Conservation (phyloP, 92 coral and sea anemone genomes). For the Diadumene lineata region DNA sequence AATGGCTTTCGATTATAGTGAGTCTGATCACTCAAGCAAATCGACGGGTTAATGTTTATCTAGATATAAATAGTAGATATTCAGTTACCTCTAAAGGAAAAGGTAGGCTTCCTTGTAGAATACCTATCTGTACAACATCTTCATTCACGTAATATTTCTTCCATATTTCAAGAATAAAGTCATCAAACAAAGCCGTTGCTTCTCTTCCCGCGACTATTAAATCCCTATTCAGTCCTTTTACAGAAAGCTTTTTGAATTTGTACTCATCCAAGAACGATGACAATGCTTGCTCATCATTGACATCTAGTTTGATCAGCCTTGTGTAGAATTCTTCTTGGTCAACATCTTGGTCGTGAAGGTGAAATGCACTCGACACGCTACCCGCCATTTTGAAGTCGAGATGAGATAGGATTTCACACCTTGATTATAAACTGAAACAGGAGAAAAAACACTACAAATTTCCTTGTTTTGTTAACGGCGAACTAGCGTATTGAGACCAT, state of each 20-base stretch:
- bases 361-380: slow-evolving; percentile 68
- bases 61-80: background rate
- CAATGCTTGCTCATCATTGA: slow-evolving; percentile 53
- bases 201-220: slow-evolving; percentile 77
- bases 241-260: slow-evolving; percentile 71
- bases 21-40: no score
- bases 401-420: background rate
- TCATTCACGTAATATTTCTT: slow-evolving; percentile 81
- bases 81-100: slow-evolving; percentile 81
- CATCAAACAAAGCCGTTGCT: slow-evolving; percentile 79
- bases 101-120: slow-evolving; percentile 75
- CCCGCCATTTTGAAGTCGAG: slow-evolving; percentile 38
- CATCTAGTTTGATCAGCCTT: slow-evolving; percentile 72
- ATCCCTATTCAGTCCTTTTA: slow-evolving; percentile 71
- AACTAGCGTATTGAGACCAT: background rate
- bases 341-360: slow-evolving; percentile 50
- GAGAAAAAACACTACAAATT: background rate
- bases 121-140: slow-evolving; percentile 82
- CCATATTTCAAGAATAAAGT: slow-evolving; percentile 79
- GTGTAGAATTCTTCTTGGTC: slow-evolving; percentile 72
- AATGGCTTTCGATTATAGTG: no score
- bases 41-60: no score
- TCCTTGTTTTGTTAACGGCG: background rate
- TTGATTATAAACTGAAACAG: background rate
- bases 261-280: slow-evolving; percentile 61